Percentiles rank a stretch among this genome's conserved stretches.
phyloP scores from a whole-genome alignment of 2,797 vertebrate species.

The Hephaestus fuliginosus region DNA sequence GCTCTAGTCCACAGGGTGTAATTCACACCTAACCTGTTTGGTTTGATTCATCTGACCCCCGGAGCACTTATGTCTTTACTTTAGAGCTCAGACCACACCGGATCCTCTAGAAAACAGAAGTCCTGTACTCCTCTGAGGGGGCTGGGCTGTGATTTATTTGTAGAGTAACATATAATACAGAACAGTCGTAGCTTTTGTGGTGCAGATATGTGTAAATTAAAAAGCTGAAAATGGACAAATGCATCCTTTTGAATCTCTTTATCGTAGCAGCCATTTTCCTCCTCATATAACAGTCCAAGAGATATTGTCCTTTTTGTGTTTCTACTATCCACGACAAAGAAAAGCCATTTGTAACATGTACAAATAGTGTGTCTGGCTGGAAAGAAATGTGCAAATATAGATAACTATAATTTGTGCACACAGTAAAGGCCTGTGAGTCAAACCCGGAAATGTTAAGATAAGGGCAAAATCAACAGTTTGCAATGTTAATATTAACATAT shows the following conservation, averaged over 20 bases:
- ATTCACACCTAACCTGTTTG: conserved; percentile 34
- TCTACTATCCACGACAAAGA: background rate
- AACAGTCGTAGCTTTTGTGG: background rate
- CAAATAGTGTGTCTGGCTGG: background rate
- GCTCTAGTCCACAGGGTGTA: conserved; percentile 12
- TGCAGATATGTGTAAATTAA: background rate
- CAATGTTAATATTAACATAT: background rate
- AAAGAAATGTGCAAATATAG: background rate
- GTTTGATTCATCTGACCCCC: conserved; percentile 28
- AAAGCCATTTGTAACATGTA: background rate
- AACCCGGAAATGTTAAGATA: background rate
- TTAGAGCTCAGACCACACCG: conserved; percentile 3
- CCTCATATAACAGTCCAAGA: background rate
- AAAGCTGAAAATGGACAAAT: background rate
- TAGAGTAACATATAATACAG: background rate
- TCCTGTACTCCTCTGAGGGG: background rate
- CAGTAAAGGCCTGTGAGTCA: background rate
- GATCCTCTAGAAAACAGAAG: background rate
- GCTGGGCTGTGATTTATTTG: background rate
- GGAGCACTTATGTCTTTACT: conserved; percentile 8
- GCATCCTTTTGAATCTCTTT: background rate
- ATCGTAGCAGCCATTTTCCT: background rate
- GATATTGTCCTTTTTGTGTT: background rate
- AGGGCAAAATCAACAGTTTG: conserved; percentile 1
- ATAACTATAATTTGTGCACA: background rate